Base-by-base conservation (phyloP, 2,797 vertebrate species). In the Podargus strigoides region DNA sequence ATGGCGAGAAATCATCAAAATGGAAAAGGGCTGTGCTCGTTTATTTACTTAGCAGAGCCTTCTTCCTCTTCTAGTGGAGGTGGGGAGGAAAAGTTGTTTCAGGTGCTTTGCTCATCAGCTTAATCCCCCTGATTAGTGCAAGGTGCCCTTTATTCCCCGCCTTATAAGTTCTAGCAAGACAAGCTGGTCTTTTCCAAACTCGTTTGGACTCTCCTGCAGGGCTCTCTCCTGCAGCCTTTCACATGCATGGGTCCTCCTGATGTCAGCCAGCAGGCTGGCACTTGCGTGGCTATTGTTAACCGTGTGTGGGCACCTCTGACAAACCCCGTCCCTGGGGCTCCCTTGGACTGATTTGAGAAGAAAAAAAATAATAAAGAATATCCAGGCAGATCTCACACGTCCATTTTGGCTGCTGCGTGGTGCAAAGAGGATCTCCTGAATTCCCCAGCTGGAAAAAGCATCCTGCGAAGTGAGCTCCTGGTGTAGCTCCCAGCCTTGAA, bases 61-160 rank as follows among this genome's bases (percentile, higher is more conserved):
- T 96, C 89, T 97, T 97, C 96, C 95, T 91, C 90, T 92, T 74
- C 55, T 42, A 92, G 72, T 93, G 3, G 77, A 95, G 96, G 92
- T 96, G 94, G 93, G 74, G 87, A 92, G 78, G 75, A 93, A 96
- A 96, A 97, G 95, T 97, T 97, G 73, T 97, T 98, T 97, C 96
- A 97, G 96, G 97, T 97, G 97, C 69, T 94, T 79, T 91, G 73
- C 83, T 96, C 93, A 78, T 97, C 85, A 66, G 76, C 56, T 63
- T 90, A n/a, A 89, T 89, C 58, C 75, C 74, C 93, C 93, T 96
- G 94, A 96, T 97, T 94, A 96, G 82, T 36, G 73, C 86, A 95
- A 97, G 97, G 96, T 97, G 94, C 37, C 85, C 49, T 37, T 86
- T 67, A 53, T 85, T 91, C 76, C 95, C 84, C 32, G 24, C 58